Evolutionary conservation across 2,113 vertebrate genomes (phyloP).

Genomic region (Cygnus atratus): DNA sequence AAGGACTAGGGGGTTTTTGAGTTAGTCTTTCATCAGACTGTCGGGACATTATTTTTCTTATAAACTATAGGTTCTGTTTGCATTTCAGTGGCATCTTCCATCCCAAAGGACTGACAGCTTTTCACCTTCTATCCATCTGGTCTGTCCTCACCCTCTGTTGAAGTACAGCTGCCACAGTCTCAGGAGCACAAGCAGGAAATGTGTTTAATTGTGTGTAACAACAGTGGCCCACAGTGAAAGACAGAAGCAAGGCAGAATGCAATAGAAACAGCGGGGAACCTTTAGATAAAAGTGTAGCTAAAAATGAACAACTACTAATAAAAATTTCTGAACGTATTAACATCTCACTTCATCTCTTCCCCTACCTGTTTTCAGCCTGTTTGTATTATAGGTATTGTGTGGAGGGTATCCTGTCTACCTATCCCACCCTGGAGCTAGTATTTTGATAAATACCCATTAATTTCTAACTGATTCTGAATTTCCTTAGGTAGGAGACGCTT

Average conservation of each 20-base stretch:
- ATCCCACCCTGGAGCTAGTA: background rate
- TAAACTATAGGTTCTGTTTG: background rate
- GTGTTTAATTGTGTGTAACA: constrained; percentile 58
- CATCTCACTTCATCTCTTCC: background rate
- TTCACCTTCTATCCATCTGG: constrained; percentile 56
- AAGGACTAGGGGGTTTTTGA: background rate
- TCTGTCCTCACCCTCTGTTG: constrained; percentile 22
- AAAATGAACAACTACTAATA: background rate
- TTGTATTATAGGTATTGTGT: background rate
- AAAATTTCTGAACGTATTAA: background rate
- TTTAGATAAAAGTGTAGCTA: background rate
- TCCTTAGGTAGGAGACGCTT: background rate
- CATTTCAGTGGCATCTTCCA: constrained; percentile 1
- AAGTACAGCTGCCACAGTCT: constrained; percentile 40
- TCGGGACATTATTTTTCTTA: constrained; percentile 27
- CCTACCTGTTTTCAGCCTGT: background rate
- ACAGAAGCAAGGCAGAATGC: constrained; percentile 23
- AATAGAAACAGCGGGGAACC: background rate
- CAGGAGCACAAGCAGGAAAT: constrained; percentile 41
- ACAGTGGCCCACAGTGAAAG: background rate
- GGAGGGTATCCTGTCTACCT: background rate
- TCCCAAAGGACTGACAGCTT: background rate
- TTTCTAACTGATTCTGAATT: background rate
- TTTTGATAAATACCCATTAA: background rate
- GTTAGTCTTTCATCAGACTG: constrained; percentile 28